phyloP scores from a whole-genome alignment of 2,113 vertebrate genomes.

The Chloropsis cyanopogon region DNA sequence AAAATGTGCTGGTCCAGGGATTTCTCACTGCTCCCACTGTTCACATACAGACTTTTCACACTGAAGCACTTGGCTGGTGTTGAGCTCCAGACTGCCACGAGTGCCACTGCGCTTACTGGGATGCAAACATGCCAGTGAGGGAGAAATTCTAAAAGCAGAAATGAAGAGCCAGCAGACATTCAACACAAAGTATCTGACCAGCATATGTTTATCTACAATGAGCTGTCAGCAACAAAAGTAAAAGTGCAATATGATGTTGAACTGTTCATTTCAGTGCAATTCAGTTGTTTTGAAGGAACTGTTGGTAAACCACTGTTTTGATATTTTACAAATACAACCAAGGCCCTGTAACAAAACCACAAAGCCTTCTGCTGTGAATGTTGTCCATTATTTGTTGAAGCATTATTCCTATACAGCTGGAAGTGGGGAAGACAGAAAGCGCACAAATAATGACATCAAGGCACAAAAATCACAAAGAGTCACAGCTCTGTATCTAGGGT shows the following conservation, averaged over 20 bases:
- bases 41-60: not conserved
- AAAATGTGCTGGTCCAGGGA: not conserved
- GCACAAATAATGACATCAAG: not conserved
- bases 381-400: not conserved
- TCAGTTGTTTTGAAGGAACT: not conserved
- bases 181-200: not conserved
- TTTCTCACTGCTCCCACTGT: not conserved
- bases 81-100: not conserved
- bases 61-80: not conserved
- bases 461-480: not conserved
- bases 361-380: not conserved
- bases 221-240: not conserved
- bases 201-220: not conserved
- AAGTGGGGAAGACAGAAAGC: not conserved
- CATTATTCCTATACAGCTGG: not conserved
- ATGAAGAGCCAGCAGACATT: not conserved
- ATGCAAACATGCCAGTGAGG: not conserved
- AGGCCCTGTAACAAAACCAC: not conserved
- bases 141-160: not conserved
- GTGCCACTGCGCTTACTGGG: not conserved
- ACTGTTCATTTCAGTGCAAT: not conserved
- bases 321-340: not conserved
- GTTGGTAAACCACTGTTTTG: not conserved
- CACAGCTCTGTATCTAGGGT: not conserved
- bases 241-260: not conserved